Evolutionary conservation across 2,888 invertebrate genomes (phyloP).

Genomic region (Cacoxenus indagator): DNA sequence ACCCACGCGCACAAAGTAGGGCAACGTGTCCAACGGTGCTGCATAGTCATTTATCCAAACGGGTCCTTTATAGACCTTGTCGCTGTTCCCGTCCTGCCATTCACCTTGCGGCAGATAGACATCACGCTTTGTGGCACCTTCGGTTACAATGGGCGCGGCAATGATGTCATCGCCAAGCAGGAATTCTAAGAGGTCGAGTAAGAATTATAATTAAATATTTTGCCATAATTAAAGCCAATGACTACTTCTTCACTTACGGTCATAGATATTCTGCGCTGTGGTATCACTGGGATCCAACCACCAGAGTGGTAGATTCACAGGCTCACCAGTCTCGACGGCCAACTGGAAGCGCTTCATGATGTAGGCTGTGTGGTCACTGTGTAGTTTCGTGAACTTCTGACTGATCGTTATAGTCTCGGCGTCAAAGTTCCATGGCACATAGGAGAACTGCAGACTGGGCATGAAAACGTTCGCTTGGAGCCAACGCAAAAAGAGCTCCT

Average conservation of each 20-base stretch:
- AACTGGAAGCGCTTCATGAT: slow-evolving; percentile 77
- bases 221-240: neutral
- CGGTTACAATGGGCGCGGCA: slow-evolving; percentile 82
- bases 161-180: slow-evolving; percentile 83
- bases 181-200: slow-evolving; percentile 75
- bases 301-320: slow-evolving; percentile 88
- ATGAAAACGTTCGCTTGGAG: slow-evolving; percentile 82
- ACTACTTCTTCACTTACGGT: slow-evolving; percentile 71
- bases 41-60: slow-evolving; percentile 76
- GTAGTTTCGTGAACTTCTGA: slow-evolving; percentile 77
- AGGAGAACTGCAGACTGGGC: slow-evolving; percentile 84
- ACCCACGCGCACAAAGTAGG: slow-evolving; percentile 75
- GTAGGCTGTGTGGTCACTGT: slow-evolving; percentile 75
- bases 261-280: slow-evolving; percentile 74
- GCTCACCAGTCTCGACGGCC: slow-evolving; percentile 76
- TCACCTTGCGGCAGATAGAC: slow-evolving; percentile 82
- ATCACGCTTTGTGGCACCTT: slow-evolving; percentile 76
- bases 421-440: slow-evolving; percentile 82
- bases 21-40: slow-evolving; percentile 78
- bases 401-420: slow-evolving; percentile 75
- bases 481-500: slow-evolving; percentile 81
- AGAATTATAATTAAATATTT: too few relatives aligned
- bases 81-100: slow-evolving; percentile 78
- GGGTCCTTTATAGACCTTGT: slow-evolving; percentile 73
- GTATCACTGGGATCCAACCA: slow-evolving; percentile 82